Base-by-base conservation (phyloP, 2,113 vertebrate species). In the Chitala chitala region DNA sequence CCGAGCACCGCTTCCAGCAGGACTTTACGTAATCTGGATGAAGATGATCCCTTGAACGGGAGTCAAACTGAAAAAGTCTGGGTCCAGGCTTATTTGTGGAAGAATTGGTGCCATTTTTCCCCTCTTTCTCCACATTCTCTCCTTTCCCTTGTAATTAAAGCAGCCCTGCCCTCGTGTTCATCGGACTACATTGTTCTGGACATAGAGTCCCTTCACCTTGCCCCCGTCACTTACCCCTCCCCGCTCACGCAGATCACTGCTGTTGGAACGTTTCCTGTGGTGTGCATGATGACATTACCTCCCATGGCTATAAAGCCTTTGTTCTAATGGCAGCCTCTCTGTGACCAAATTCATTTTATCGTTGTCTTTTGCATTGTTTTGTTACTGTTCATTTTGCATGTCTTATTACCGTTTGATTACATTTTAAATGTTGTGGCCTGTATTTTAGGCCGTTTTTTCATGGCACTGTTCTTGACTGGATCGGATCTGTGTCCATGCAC, bases 331-430 rank as follows among this genome's bases (percentile, higher is more conserved):
- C n/a, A 59, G 54, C 71, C 51, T 54, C 55, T 58, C 69, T n/a
- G n/a, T n/a, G n/a, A n/a, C n/a, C n/a, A n/a, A n/a, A n/a, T n/a
- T n/a, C n/a, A n/a, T n/a, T n/a, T n/a, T n/a, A n/a, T n/a, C n/a
- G n/a, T 56, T 50, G 51, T 59, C 78, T 75, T 81, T 73, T 40
- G 74, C 84, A 84, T n/a, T 72, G 84, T 74, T 78, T 82, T 44
- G 42, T 24, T 50, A 38, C 79, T 46, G 74, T 77, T 31, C 20
- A 58, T 84, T 85, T 72, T 81, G 82, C 86, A 83, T 75, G 82
- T 85, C 26, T 69, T 51, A 63, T 61, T 69, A 73, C 81, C 48
- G 64, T 71, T 77, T 50, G 74, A 74, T 83, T 10, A 71, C 65
- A 64, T 78, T 75, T 33, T 72, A 55, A 42, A 48, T 80, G 77